phyloP scores from a whole-genome alignment of 2,888 invertebrate genomes.

The Thera obeliscata region DNA sequence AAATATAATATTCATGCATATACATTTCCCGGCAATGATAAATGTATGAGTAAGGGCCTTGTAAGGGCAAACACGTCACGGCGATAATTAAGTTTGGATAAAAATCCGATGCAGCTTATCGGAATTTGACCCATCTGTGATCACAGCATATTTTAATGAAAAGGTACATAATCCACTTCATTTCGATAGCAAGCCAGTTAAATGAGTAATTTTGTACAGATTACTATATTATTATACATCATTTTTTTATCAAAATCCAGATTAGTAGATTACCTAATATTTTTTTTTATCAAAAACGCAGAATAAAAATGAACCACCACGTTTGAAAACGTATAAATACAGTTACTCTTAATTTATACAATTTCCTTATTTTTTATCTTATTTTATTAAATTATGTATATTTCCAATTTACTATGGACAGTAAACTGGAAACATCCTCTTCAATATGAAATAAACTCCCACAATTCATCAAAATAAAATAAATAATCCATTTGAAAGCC shows the following conservation, averaged over 20 bases:
- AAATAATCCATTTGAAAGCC: conserved; percentile 16
- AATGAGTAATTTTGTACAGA: too few relatives aligned
- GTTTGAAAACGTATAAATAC: background rate
- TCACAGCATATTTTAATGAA: background rate
- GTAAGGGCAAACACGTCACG: background rate
- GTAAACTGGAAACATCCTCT: background rate
- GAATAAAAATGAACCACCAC: background rate
- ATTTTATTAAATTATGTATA: too few relatives aligned
- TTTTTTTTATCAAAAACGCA: background rate
- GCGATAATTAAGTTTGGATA: background rate
- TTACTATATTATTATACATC: too few relatives aligned
- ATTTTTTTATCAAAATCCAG: too few relatives aligned
- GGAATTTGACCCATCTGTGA: background rate
- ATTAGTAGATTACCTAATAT: too few relatives aligned
- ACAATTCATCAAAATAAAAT: conserved; percentile 1
- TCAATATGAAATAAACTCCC: conserved; percentile 4
- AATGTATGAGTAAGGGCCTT: background rate
- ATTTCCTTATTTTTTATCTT: background rate
- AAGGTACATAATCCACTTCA: background rate
- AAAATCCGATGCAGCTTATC: background rate
- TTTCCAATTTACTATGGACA: background rate
- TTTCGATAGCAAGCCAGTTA: background rate
- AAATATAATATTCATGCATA: too few relatives aligned
- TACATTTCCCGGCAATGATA: too few relatives aligned
- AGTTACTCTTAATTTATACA: background rate